Conservation (phyloP, 2,797 vertebrate species). For the Oceanodroma leucorhoa region DNA sequence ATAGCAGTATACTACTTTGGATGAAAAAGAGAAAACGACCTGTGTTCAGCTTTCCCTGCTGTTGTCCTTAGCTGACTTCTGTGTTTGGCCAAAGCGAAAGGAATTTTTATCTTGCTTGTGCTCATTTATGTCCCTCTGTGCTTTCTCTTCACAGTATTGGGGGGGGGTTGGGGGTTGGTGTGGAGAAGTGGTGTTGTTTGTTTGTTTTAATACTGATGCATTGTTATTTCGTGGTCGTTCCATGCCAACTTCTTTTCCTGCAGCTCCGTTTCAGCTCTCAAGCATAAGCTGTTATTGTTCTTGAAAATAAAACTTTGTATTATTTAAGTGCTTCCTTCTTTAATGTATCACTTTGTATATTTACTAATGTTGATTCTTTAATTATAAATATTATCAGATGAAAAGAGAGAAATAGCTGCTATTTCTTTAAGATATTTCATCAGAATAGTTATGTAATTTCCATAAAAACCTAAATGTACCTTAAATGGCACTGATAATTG, state of each 20-base stretch:
- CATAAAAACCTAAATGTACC: not conserved
- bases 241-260: not conserved
- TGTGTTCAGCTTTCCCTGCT: not conserved
- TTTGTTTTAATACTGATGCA: not conserved
- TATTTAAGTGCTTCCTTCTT: not conserved
- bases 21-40: not conserved
- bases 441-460: not conserved
- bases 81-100: not conserved
- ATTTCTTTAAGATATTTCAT: not conserved
- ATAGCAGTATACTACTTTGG: not conserved
- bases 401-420: not conserved
- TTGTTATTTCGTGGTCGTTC: not conserved
- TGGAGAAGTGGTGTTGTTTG: fast-evolving
- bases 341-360: not conserved
- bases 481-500: not conserved
- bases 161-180: too few species aligned
- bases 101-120: not conserved
- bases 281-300: not conserved
- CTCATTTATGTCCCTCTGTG: not conserved
- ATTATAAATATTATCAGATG: not conserved
- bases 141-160: not conserved
- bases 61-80: not conserved
- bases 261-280: not conserved
- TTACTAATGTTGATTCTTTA: not conserved
- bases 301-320: not conserved